Evolutionary conservation across 2,888 invertebrate genomes (phyloP), one percentile per base, ranked within the genome.

Genomic region (Balanococcus diminutus): DNA sequence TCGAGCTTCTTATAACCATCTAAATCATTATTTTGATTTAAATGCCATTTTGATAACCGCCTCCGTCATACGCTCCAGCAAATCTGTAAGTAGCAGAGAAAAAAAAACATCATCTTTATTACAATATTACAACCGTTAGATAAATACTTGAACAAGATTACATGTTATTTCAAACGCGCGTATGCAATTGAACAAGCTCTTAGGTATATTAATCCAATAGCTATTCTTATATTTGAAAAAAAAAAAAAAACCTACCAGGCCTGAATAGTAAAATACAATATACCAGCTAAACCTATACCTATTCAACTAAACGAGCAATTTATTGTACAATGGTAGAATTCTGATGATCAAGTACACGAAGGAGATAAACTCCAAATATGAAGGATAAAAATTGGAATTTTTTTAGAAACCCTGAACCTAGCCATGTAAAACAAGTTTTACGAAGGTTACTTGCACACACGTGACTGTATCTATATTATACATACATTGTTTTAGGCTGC

Each of bases 401-500:
- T 75, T 79, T 79, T 79, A 36, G 36, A n/a, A 79, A 79, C 75
- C 75, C 75, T 79, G 75, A 79, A 79, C 36, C 36, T 36, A 79
- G 19, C 75, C 75, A 36, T 36, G 75, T 79, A 79, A 79, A 79
- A 79, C 75, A 79, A 79, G 32, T 72, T 72, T 19, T 79, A 79
- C 19, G 31, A 79, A 79, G 75, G 75, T 79, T 79, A 36, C 36
- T 11, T 9, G 19, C 32, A 22, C 16, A 72, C 75, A 79, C 75
- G 75, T 79, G 75, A 79, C 75, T 79, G 5, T 72, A 31, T 31
- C 72, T 72, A 72, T 72, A 72, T 72, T 32, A 72, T 72, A 19
- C 28, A 28, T 61, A 79, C 75, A 79, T 79, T 79, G 36, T 79
- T 79, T 79, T 79, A 79, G 75, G 32, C 75, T 79, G 75, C 75